Evolutionary conservation across 2,113 vertebrate genomes (phyloP), one percentile per base, ranked within the genome.

Genomic region (Notarius lentiginosus): DNA sequence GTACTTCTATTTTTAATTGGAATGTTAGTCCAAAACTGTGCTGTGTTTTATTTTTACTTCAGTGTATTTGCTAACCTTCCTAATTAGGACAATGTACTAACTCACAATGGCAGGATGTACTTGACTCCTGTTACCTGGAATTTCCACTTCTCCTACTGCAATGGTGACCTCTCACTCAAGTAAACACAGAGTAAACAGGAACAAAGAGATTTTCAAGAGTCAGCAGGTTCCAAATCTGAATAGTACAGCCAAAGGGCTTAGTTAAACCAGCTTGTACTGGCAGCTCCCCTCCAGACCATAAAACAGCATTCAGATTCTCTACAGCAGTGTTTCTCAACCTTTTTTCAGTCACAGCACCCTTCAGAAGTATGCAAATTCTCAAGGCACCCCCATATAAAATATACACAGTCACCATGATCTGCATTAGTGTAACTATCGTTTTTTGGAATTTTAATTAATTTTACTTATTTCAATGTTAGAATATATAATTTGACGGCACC

Each of bases 201-300:
- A 70, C 90, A 90, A 79, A 90, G 82, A 82, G 86, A 92, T 89
- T 92, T 88, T 88, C 89, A 90, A 86, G 81, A 94, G 93, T 94
- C 94, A 93, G 93, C 91, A 88, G 90, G 92, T 92, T 94, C 84
- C 60, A 87, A 92, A 95, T 92, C 91, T 91, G 87, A 87, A 88
- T 68, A 88, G 87, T 63, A 90, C 91, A 93, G 90, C 92, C 86
- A 84, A 90, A 83, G 72, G 88, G 89, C 92, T 94, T 88, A 65
- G 90, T 85, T 93, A 92, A 94, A 93, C 85, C 92, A 94, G 93
- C 92, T 89, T 72, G 84, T 90, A 83, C 91, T 92, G 91, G 91
- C 88, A 90, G 85, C 65, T 72, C 79, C 53, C n/a, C 22, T n/a
- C 41, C 22, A 30, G 53, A 49, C 53, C n/a, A 22, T 76, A 22